phyloP scores from a whole-genome alignment of 1,140 invertebrate genomes.

The Orchestia grillus region DNA sequence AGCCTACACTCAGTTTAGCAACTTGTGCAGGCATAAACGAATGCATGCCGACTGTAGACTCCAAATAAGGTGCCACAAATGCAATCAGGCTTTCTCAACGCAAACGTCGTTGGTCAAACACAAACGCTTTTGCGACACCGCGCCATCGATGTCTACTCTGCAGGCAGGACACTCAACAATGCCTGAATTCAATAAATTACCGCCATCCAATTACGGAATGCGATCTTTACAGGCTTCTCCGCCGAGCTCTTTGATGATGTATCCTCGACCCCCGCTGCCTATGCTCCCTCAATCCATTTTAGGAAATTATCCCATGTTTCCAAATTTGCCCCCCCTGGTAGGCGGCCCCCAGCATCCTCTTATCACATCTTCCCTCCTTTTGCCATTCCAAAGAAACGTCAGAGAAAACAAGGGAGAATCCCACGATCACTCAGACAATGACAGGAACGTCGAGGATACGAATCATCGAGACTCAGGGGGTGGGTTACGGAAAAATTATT shows the following conservation, averaged over 20 bases:
- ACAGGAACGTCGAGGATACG: constrained; percentile 53
- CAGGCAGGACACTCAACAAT: constrained; percentile 78
- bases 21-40: constrained; percentile 98
- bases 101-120: constrained; percentile 80
- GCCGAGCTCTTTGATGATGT: constrained; percentile 69
- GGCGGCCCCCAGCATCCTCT: constrained; percentile 65
- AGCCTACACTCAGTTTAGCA: constrained; percentile 99
- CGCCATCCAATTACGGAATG: constrained; percentile 82
- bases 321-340: constrained; percentile 62
- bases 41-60: constrained; percentile 95
- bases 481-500: constrained; percentile 40
- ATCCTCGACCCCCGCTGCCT: constrained; percentile 63
- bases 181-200: constrained; percentile 70
- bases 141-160: constrained; percentile 68
- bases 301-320: constrained; percentile 64
- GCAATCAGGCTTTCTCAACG: constrained; percentile 90
- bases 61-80: constrained; percentile 92
- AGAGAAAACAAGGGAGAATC: constrained; percentile 62
- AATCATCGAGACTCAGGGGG: constrained; percentile 46
- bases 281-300: constrained; percentile 65
- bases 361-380: constrained; percentile 63
- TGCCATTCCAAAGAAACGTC: constrained; percentile 60
- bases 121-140: constrained; percentile 77
- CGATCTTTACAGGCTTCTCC: constrained; percentile 69
- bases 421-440: constrained; percentile 45